Percentiles rank a stretch among this genome's conserved stretches.
These are phyloP conservation scores for Aphaenogaster floridana DNA, from an alignment of 1,140 invertebrate genomes.

Conservation along the genomic window DNA sequence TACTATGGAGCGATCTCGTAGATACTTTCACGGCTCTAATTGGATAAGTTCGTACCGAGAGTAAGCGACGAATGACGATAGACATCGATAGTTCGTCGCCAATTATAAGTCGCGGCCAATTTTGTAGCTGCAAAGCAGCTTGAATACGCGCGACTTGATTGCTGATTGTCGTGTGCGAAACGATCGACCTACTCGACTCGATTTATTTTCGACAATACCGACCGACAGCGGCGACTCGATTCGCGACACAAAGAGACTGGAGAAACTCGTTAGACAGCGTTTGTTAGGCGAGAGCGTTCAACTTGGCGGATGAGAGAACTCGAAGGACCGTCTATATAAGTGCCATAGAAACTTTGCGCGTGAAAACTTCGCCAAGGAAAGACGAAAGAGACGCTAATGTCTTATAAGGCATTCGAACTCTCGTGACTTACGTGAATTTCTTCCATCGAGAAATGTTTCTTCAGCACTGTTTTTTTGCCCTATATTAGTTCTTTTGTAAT, in stretches of 20 bases:
- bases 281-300: constrained; percentile 42
- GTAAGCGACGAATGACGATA: constrained; percentile 7
- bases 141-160: constrained; percentile 42
- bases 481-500: background rate
- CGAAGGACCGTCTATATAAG: constrained; percentile 3
- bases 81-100: background rate
- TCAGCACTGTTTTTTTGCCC: background rate
- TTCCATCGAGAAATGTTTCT: background rate
- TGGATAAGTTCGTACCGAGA: constrained; percentile 16
- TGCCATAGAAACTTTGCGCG: constrained; percentile 45
- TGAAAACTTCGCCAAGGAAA: constrained; percentile 23
- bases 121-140: constrained; percentile 2
- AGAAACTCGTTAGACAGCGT: constrained; percentile 55
- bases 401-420: constrained; percentile 41
- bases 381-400: constrained; percentile 41
- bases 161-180: constrained; percentile 52
- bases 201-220: constrained; percentile 52
- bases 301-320: constrained; percentile 29
- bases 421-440: constrained; percentile 20
- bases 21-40: constrained; percentile 38
- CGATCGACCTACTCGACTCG: constrained; percentile 41
- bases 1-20: background rate
- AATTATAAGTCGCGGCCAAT: constrained; percentile 42
- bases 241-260: constrained; percentile 26
- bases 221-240: constrained; percentile 4